These are phyloP conservation scores for Strix uralensis DNA, from an alignment of 2,113 vertebrate species.

Conservation along the genomic window DNA sequence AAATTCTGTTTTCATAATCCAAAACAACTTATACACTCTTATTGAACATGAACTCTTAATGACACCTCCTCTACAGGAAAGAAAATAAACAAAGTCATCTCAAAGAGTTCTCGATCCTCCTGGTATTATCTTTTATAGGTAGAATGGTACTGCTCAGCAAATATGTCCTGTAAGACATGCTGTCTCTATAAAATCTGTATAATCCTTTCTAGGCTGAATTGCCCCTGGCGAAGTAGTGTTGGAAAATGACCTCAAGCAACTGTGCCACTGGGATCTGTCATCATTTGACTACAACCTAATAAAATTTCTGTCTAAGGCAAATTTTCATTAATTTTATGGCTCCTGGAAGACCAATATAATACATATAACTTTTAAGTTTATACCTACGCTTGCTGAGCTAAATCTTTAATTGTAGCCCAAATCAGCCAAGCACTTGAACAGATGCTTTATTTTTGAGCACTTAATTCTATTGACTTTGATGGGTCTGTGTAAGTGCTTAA, in stretches of 20 bases:
- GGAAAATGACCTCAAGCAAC: conserved; percentile 45
- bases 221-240: not conserved
- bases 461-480: not conserved
- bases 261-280: conserved; percentile 42
- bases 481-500: not conserved
- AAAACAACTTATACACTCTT: not conserved
- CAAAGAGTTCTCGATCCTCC: conserved; percentile 1
- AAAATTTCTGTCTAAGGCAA: conserved; percentile 44
- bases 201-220: not conserved
- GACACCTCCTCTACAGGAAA: not conserved
- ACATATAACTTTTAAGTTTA: conserved; percentile 32
- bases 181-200: not conserved
- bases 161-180: not conserved
- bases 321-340: conserved; percentile 59
- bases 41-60: not conserved
- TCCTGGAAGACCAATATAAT: conserved; percentile 24
- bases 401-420: conserved; percentile 37
- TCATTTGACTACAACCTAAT: conserved; percentile 12
- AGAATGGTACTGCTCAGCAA: not conserved
- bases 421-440: conserved; percentile 7
- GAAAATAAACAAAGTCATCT: conserved; percentile 41
- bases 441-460: conserved; percentile 9
- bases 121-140: not conserved
- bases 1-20: not conserved
- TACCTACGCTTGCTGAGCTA: conserved; percentile 30